Evolutionary conservation across 2,888 invertebrate species (phyloP), one percentile per base, ranked within the genome.

Genomic region (Caenorhabditis sp.): DNA sequence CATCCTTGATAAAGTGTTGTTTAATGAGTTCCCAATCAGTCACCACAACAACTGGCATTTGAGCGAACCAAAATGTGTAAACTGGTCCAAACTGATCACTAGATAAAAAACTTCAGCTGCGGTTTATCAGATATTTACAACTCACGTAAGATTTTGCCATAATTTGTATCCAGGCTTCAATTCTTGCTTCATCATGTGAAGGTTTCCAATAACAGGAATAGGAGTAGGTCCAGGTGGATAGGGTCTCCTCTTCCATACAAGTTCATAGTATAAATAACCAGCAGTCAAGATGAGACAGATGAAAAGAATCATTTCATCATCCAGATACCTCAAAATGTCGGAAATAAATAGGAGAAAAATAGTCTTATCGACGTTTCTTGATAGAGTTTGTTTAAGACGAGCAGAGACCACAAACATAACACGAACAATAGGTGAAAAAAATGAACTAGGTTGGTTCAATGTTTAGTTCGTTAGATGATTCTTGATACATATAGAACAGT

Each of bases 211-310:
- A 4, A 76, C 1, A 3, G 71, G 76, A 1, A 76, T 59, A 10
- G 76, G 76, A 20, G 58, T 59, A 1, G 76, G 76, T 12, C 76
- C 76, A 63, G 76, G 76, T 1, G 76, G 76, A 10, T 71, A 31
- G 49, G 63, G 63, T 20, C 71, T 31, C 5, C 70, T 31, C 25
- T 68, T 68, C 76, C 76, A 76, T 21, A 70, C 70, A 14, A 76
- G 43, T 1, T 57, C 27, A 59, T 76, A 49, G n/a, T 68, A 70
- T 36, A 23, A 56, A 56, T 53, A 53, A 31, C 31, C 10, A 31
- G 5, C 4, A 31, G 10, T 31, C 31, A 10, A 31, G 10, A 31
- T 10, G 31, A 31, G 10, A 31, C 4, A 7, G 4, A 31, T 4
- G 5, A 31, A 10, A 31, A 31, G 4, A 31, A 31, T 31, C 31